A percentile compares a stretch with the other conserved stretches of the same genome.
These are phyloP conservation scores for Pectinophora gossypiella DNA, from an alignment of 1,140 invertebrate species.

Conservation along the genomic window DNA sequence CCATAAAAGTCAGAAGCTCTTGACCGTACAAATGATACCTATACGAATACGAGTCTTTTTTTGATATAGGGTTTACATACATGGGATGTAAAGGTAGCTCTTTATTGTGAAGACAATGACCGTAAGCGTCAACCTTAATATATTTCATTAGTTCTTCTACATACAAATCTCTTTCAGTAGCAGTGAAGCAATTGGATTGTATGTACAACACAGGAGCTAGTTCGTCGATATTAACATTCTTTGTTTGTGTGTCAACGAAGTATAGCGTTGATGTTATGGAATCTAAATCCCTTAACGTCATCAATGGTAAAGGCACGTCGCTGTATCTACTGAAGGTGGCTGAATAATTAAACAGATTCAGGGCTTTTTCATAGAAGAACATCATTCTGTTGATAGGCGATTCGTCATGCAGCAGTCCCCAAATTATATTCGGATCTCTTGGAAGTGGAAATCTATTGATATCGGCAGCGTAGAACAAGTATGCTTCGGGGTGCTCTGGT, in stretches of 20 bases:
- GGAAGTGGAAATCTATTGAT: no score
- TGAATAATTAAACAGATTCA: background rate
- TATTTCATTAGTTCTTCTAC: slow-evolving; percentile 82
- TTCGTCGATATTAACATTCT: slow-evolving; percentile 69
- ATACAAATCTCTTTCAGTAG: slow-evolving; percentile 81
- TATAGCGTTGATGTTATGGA: no score
- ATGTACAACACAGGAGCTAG: slow-evolving; percentile 81
- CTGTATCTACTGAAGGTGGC: no score
- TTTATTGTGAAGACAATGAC: slow-evolving; percentile 80
- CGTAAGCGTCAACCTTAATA: slow-evolving; percentile 81
- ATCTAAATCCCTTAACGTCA: background rate
- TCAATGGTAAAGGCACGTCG: background rate
- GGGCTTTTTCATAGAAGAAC: background rate
- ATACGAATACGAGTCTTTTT: no score
- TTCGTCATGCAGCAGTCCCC: background rate
- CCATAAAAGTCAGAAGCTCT: slow-evolving; percentile 77
- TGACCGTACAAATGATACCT: slow-evolving; percentile 69
- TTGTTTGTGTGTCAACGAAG: no score
- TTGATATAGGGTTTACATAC: slow-evolving; percentile 65
- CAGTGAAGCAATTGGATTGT: slow-evolving; percentile 84
- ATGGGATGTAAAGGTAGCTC: no score
- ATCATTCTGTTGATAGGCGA: background rate
- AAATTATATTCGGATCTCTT: no score
- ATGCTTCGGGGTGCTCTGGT: no score
- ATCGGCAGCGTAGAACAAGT: no score